Percentiles rank a stretch among this genome's conserved stretches.
Evolutionary conservation across 2,797 vertebrate species (phyloP).

Genomic region (Corythornis leucogaster): DNA sequence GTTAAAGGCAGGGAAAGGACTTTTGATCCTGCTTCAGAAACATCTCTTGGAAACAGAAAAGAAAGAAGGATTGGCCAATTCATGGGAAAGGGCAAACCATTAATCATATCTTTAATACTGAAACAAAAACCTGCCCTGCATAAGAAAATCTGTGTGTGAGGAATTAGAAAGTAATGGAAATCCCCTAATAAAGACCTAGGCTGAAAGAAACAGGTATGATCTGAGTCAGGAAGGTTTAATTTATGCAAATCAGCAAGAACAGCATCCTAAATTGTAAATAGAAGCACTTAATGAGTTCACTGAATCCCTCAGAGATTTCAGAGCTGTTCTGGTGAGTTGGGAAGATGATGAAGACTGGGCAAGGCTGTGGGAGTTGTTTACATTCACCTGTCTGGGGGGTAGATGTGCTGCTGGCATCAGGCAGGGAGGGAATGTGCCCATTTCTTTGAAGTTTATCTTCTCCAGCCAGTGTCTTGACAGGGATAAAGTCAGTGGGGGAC

Average conservation of each 20-base stretch:
- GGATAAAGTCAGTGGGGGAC: not conserved
- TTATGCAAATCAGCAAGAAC: slow-evolving; percentile 7
- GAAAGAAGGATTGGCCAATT: not conserved
- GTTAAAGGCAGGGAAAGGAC: not conserved
- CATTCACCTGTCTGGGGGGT: not conserved
- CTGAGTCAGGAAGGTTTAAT: slow-evolving; percentile 38
- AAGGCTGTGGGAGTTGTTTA: not conserved
- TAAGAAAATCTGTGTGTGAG: not conserved
- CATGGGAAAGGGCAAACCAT: not conserved
- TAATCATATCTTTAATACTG: not conserved
- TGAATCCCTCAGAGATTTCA: slow-evolving; percentile 41
- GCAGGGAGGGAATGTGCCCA: not conserved
- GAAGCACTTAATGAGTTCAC: slow-evolving; percentile 40
- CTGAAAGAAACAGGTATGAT: slow-evolving; percentile 29
- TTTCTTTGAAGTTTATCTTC: not conserved
- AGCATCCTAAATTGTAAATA: slow-evolving; percentile 6
- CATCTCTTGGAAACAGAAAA: not conserved
- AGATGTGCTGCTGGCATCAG: not conserved
- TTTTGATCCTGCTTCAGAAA: not conserved
- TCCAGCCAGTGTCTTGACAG: not conserved
- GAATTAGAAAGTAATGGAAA: slow-evolving; percentile 3
- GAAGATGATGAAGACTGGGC: not conserved
- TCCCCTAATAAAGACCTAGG: not conserved
- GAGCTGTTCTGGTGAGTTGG: not conserved
- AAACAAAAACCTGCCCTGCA: not conserved